Evolutionary conservation across 2,797 vertebrate species (phyloP), one percentile per base, ranked within the genome.

Genomic region (Hirundo rustica): DNA sequence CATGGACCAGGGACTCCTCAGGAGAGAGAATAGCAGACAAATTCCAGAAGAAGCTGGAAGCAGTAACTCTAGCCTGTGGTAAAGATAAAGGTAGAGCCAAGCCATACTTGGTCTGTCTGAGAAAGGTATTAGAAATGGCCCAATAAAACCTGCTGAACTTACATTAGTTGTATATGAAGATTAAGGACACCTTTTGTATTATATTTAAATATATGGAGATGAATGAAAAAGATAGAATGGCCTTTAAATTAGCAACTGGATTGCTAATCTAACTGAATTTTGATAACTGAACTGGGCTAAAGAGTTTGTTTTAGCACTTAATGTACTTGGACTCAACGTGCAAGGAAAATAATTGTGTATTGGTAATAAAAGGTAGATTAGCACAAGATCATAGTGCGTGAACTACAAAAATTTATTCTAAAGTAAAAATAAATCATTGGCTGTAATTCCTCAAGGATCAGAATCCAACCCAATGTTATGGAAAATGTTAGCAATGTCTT

Each of bases 361-460:
- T 95, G 76, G 9, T 55, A 90, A 81, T 71, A 60, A 92, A 84
- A 86, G 51, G 29, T 34, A 64, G 80, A 88, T 78, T 95, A 92
- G 32, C 16, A 45, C 26, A 86, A 77, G 50, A 85, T 78, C 54
- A 72, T 9, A 71, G 12, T 36, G 40, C 77, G 40, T 44, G 40
- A 92, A 76, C 44, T 44, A 64, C 22, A 78, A 66, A 81, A 86
- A 81, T 1, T 26, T 50, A 26, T 73, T n/a, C 29, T 78, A 51
- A 92, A 93, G 29, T 48, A 55, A 73, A 93, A 86, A 64, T 15
- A 26, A 54, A 66, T 44, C 1, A 0, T 55, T 70, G 27, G 4
- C 20, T 75, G 26, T n/a, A 88, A 62, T 78, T 92, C 42, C 50
- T 61, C 30, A 70, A 91, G 40, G 72, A 84, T 66, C 53, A 26